Percentiles rank a stretch among this genome's conserved stretches.
These are phyloP conservation scores for Gadopsis bispinosus DNA, from an alignment of 2,797 vertebrate species.

Conservation along the genomic window DNA sequence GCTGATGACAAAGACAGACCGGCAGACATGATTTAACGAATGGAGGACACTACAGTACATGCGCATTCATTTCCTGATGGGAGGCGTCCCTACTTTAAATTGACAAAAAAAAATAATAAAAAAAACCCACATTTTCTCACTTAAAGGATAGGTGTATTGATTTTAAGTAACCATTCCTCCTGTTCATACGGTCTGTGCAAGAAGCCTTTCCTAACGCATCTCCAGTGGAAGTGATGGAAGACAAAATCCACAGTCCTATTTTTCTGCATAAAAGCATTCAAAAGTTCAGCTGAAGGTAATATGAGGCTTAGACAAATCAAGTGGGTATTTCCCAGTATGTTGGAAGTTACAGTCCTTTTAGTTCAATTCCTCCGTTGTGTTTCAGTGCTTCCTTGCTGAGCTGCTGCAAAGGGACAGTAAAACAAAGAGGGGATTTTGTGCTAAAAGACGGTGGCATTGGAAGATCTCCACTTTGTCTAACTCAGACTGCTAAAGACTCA, in stretches of 20 bases:
- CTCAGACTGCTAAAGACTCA: background rate
- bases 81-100: constrained; percentile 5
- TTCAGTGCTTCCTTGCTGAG: constrained; percentile 11
- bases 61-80: background rate
- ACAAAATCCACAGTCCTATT: background rate
- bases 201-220: background rate
- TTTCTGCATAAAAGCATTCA: background rate
- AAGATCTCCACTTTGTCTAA: constrained; percentile 12
- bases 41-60: constrained; percentile 16
- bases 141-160: background rate
- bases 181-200: background rate
- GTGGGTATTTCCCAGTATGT: background rate
- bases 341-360: constrained; percentile 17
- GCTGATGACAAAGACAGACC: constrained; percentile 63
- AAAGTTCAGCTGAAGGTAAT: constrained; percentile 19
- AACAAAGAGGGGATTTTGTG: constrained; percentile 23
- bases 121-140: background rate
- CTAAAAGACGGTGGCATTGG: constrained; percentile 13
- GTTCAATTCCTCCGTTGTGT: constrained; percentile 22
- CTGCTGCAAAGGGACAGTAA: constrained; percentile 12
- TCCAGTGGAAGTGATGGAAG: background rate
- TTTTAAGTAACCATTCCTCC: background rate
- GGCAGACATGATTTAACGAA: constrained; percentile 60
- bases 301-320: constrained; percentile 20
- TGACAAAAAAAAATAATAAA: background rate